These are phyloP conservation scores for Rhynchonycteris naso DNA, from an alignment of 2,797 vertebrate genomes.

Conservation along the genomic window DNA sequence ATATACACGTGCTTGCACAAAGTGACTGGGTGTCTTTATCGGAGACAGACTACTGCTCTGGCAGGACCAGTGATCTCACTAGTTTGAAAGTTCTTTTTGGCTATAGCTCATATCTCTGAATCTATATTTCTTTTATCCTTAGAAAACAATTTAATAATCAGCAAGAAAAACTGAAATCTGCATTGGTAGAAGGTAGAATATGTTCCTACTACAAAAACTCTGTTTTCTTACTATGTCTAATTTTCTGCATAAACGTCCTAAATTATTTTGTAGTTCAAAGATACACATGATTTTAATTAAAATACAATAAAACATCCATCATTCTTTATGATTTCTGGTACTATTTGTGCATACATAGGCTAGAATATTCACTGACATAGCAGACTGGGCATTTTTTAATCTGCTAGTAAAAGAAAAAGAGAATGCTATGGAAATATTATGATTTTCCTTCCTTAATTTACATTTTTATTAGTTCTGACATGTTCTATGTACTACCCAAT, in stretches of 20 bases:
- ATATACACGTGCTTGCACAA: neutral
- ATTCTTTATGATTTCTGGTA: slow-evolving; percentile 58
- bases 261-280: slow-evolving; percentile 65
- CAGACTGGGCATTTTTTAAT: slow-evolving; percentile 23
- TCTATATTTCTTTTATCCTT: neutral
- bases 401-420: slow-evolving; percentile 24
- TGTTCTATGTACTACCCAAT: neutral
- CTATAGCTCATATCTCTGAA: neutral
- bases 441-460: neutral
- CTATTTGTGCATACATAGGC: slow-evolving; percentile 29
- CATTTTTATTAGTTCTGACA: neutral
- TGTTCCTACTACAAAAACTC: neutral
- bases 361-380: slow-evolving; percentile 51
- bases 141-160: slow-evolving; percentile 31
- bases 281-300: slow-evolving; percentile 58
- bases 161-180: slow-evolving; percentile 25
- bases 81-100: neutral
- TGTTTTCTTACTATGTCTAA: slow-evolving; percentile 21
- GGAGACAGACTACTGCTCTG: neutral
- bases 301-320: slow-evolving; percentile 57
- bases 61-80: neutral
- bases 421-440: slow-evolving; percentile 42
- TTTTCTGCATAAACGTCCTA: slow-evolving; percentile 52
- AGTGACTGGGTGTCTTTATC: neutral
- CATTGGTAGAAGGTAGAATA: slow-evolving; percentile 36